Evolutionary conservation across 2,113 vertebrate genomes (phyloP).

Genomic region (Notothenia coriiceps): DNA sequence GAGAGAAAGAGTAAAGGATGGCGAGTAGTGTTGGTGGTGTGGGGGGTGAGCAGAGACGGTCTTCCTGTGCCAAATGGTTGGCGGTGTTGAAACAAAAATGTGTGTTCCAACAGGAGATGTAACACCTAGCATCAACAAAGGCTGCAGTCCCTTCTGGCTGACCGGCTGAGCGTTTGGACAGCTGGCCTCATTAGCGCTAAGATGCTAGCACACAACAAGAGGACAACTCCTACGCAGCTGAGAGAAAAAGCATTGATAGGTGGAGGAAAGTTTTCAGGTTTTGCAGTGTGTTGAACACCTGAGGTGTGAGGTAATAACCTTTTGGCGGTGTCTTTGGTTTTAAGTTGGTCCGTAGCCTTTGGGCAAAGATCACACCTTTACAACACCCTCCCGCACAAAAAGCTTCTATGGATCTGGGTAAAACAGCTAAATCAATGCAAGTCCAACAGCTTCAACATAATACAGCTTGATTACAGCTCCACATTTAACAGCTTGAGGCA

Average conservation of each 20-base stretch:
- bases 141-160: slow-evolving; percentile 68
- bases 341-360: neutral
- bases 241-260: slow-evolving; percentile 34
- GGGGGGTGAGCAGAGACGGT: slow-evolving; percentile 24
- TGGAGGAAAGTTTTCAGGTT: slow-evolving; percentile 64
- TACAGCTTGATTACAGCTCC: neutral
- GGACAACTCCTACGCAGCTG: slow-evolving; percentile 71
- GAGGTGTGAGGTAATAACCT: slow-evolving; percentile 63
- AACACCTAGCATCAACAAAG: slow-evolving; percentile 76
- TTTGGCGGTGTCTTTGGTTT: slow-evolving; percentile 3
- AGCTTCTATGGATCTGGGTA: slow-evolving; percentile 7
- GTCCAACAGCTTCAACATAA: neutral
- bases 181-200: slow-evolving; percentile 78
- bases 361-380: slow-evolving; percentile 2
- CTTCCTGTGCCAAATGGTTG: slow-evolving; percentile 75
- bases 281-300: slow-evolving; percentile 43
- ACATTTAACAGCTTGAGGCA: no score
- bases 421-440: slow-evolving; percentile 7
- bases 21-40: slow-evolving; percentile 7
- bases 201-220: slow-evolving; percentile 77
- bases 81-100: slow-evolving; percentile 65
- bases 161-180: slow-evolving; percentile 77
- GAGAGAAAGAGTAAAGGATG: neutral
- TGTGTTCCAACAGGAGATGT: slow-evolving; percentile 71
- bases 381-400: neutral